Percentiles rank a stretch among this genome's conserved stretches.
Conservation (phyloP, 2,113 vertebrate species). For the Paramormyrops kingsleyae region DNA sequence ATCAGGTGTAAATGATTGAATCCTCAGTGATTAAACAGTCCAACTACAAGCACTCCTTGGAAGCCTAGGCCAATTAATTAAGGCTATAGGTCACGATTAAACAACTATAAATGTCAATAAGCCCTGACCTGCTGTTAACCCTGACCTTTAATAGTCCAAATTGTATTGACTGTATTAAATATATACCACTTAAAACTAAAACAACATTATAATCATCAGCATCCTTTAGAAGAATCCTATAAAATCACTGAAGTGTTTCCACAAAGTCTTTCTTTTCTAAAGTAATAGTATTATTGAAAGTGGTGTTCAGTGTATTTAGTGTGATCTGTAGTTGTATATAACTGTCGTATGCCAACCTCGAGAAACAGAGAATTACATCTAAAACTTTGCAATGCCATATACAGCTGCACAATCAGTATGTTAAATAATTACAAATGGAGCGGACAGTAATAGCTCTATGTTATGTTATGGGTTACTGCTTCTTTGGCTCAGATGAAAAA, state of each 20-base stretch:
- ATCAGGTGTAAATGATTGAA: conserved; percentile 63
- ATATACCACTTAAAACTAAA: conserved; percentile 20
- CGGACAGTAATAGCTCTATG: background rate
- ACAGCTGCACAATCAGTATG: background rate
- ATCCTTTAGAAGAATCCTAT: background rate
- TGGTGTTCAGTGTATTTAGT: background rate
- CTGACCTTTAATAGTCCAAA: conserved; percentile 29
- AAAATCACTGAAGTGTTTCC: conserved; percentile 2
- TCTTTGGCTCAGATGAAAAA: background rate
- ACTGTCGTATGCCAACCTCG: background rate
- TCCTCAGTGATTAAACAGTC: conserved; percentile 57
- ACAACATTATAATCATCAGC: conserved; percentile 4
- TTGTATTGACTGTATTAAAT: conserved; percentile 15
- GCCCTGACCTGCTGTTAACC: conserved; percentile 30
- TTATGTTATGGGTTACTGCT: background rate
- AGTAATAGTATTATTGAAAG: too few relatives aligned
- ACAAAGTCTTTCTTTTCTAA: background rate
- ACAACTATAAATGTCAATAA: conserved; percentile 27
- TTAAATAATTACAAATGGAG: background rate
- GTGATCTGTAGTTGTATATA: background rate
- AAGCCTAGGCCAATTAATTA: conserved; percentile 34
- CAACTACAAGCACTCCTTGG: conserved; percentile 33
- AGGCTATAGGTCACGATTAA: conserved; percentile 38
- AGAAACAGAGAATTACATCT: background rate
- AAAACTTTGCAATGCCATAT: background rate